Conservation (phyloP, 2,113 vertebrate genomes). For the Semnornis frantzii region DNA sequence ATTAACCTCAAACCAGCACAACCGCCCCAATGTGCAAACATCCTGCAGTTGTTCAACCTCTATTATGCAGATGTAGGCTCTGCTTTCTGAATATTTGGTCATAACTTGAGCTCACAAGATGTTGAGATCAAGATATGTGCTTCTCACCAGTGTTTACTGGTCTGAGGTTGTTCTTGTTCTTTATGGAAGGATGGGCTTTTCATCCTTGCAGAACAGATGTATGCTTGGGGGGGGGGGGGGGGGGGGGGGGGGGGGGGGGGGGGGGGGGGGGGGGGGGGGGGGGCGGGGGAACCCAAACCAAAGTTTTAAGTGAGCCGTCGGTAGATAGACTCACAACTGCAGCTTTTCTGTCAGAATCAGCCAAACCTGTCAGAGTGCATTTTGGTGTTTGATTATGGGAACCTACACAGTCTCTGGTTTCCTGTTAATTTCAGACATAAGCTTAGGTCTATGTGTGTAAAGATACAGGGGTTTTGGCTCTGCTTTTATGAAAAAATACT, state of each 20-base stretch:
- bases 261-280: too few relatives aligned
- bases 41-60: not conserved
- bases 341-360: not conserved
- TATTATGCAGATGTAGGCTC: not conserved
- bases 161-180: not conserved
- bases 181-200: not conserved
- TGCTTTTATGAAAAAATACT: not conserved
- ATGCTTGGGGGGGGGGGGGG: not conserved
- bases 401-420: not conserved
- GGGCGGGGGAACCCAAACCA: too few relatives aligned
- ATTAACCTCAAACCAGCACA: too few relatives aligned
- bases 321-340: not conserved
- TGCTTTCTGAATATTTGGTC: not conserved
- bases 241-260: too few relatives aligned
- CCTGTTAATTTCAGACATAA: not conserved
- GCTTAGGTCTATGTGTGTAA: not conserved
- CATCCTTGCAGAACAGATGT: not conserved
- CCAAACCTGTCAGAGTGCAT: not conserved
- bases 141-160: not conserved
- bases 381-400: not conserved
- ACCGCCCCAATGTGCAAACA: rapidly evolving
- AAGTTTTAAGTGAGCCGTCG: not conserved
- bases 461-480: not conserved
- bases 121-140: not conserved
- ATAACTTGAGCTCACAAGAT: not conserved